phyloP scores from a whole-genome alignment of 2,888 invertebrate species.

The Pachycephus smyrnensis region DNA sequence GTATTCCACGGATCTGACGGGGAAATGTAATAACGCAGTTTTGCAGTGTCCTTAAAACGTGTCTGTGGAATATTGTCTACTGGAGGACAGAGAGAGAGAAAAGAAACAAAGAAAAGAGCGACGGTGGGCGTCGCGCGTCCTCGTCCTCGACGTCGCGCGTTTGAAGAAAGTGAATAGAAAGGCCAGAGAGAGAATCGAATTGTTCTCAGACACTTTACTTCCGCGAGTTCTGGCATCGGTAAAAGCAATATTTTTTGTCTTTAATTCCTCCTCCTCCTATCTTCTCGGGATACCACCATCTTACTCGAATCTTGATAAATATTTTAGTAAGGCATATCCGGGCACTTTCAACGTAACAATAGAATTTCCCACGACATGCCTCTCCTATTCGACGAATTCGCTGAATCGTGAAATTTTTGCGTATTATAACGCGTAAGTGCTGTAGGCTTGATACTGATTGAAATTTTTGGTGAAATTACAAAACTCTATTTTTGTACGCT shows the following conservation, averaged over 20 bases:
- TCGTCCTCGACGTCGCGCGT: neutral
- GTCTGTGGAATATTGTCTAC: conserved; percentile 6
- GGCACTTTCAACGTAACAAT: neutral
- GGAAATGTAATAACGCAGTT: conserved; percentile 17
- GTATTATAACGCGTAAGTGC: neutral
- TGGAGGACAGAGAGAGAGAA: conserved; percentile 21
- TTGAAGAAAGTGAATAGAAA: neutral
- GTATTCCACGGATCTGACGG: neutral
- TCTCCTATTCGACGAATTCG: neutral
- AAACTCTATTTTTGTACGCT: neutral
- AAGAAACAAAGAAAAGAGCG: neutral
- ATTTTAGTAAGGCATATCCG: neutral
- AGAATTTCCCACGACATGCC: neutral
- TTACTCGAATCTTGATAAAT: neutral
- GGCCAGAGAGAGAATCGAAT: neutral
- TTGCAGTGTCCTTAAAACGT: conserved; percentile 25
- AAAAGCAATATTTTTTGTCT: neutral
- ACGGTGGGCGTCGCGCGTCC: neutral
- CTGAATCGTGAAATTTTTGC: neutral
- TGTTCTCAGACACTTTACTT: neutral
- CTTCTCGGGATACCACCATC: neutral
- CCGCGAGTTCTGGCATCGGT: neutral
- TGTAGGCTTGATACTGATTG: neutral
- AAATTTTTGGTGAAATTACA: neutral
- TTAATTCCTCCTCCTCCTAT: neutral